These are phyloP conservation scores for Brachionus asplanchnoidis DNA, from an alignment of 1,140 invertebrate species.

Conservation along the genomic window DNA sequence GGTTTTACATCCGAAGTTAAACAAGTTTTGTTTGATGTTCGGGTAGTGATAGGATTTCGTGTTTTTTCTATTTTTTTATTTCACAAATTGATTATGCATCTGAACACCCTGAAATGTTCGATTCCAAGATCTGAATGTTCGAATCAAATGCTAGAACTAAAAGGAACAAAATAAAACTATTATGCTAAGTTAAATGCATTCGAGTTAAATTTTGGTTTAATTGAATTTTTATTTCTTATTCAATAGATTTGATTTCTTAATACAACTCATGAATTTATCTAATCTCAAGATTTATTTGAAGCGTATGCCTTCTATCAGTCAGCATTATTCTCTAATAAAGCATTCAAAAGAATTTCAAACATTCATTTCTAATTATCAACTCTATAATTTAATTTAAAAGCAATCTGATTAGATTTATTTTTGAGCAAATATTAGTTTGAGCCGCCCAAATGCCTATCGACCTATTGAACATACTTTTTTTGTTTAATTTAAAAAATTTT, in stretches of 20 bases:
- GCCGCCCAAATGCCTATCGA: background rate
- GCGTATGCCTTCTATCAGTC: background rate
- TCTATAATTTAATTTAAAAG: slow-evolving; percentile 1
- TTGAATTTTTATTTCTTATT: slow-evolving; percentile 1
- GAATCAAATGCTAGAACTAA: background rate
- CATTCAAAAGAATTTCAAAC: background rate
- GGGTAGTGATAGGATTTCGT: background rate
- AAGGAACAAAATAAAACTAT: background rate
- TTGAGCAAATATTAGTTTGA: background rate
- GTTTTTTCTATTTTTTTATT: background rate
- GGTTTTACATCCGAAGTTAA: background rate
- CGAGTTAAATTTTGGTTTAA: background rate
- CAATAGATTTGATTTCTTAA: background rate
- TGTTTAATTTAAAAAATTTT: background rate
- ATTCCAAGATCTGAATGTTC: background rate
- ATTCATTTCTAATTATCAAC: background rate
- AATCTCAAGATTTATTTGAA: background rate
- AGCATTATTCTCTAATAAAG: background rate
- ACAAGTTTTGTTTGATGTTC: background rate
- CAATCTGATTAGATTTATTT: background rate
- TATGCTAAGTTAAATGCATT: background rate
- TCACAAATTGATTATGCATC: background rate
- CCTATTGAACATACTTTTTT: background rate
- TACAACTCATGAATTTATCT: background rate
- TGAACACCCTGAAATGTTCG: background rate